These are phyloP conservation scores for Gonatopus flavifemur DNA, from an alignment of 1,140 invertebrate species.

Conservation along the genomic window DNA sequence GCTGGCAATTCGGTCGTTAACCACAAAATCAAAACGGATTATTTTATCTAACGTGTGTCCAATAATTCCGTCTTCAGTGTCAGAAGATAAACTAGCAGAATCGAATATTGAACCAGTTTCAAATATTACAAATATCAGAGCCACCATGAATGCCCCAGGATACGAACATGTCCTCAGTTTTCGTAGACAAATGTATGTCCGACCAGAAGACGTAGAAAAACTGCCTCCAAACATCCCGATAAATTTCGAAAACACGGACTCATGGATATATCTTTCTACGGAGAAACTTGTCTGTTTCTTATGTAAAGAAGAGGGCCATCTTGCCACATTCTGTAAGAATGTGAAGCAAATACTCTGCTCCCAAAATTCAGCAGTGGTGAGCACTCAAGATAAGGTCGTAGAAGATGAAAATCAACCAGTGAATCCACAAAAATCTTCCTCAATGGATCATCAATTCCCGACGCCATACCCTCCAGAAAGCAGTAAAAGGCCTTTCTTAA, in stretches of 20 bases:
- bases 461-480: too few species aligned
- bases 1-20: too few species aligned
- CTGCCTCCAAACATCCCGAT: slow-evolving; percentile 6
- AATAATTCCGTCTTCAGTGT: not conserved
- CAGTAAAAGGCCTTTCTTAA: too few species aligned
- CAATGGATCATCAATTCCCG: too few species aligned
- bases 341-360: too few species aligned
- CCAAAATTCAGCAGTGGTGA: too few species aligned
- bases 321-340: too few species aligned
- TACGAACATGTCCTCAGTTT: slow-evolving; percentile 14
- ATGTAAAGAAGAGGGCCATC: slow-evolving; percentile 12
- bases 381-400: too few species aligned
- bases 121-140: not conserved
- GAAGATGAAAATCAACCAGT: too few species aligned
- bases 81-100: not conserved
- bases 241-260: slow-evolving; percentile 6
- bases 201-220: slow-evolving; percentile 13
- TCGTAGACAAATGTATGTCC: slow-evolving; percentile 4
- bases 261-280: slow-evolving; percentile 3
- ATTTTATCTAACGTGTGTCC: slow-evolving; percentile 4
- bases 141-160: not conserved
- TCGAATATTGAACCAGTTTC: not conserved
- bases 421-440: too few species aligned
- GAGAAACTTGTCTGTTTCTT: slow-evolving; percentile 8
- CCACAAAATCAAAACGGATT: not conserved